phyloP scores from a whole-genome alignment of 1,140 invertebrate species.

The Bombus vancouverensis region DNA sequence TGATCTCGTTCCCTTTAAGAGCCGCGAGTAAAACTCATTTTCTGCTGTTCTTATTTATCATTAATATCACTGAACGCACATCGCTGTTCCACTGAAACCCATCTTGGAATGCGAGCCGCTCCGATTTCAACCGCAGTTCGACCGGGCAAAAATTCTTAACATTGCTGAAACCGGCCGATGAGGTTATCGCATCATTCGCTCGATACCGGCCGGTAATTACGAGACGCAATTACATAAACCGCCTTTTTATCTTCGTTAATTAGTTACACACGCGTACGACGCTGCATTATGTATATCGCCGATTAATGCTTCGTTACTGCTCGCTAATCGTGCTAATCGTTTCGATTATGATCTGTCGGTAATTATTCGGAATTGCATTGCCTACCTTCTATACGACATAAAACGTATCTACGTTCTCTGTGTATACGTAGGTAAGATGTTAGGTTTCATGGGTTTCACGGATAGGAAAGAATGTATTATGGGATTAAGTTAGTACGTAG shows the following conservation, averaged over 20 bases:
- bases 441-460: not conserved
- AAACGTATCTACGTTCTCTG: not conserved
- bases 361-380: not conserved
- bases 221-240: conserved; percentile 38
- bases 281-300: conserved; percentile 2
- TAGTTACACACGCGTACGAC: conserved; percentile 17
- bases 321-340: not conserved
- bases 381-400: not conserved
- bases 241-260: conserved; percentile 45
- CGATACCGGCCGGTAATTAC: conserved; percentile 21
- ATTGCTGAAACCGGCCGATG: conserved; percentile 57
- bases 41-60: conserved; percentile 48
- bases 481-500: not conserved
- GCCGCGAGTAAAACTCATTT: conserved; percentile 18
- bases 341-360: not conserved
- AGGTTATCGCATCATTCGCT: conserved; percentile 39
- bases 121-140: conserved; percentile 62
- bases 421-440: not conserved
- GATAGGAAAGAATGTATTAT: not conserved
- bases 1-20: conserved; percentile 39
- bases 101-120: conserved; percentile 61
- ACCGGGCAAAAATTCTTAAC: conserved; percentile 56
- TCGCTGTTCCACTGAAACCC: conserved; percentile 53
- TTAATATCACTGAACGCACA: conserved; percentile 53
- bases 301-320: conserved; percentile 5